Evolutionary conservation across 2,113 vertebrate species (phyloP), one percentile per base, ranked within the genome.

Genomic region (Seriola dumerili): DNA sequence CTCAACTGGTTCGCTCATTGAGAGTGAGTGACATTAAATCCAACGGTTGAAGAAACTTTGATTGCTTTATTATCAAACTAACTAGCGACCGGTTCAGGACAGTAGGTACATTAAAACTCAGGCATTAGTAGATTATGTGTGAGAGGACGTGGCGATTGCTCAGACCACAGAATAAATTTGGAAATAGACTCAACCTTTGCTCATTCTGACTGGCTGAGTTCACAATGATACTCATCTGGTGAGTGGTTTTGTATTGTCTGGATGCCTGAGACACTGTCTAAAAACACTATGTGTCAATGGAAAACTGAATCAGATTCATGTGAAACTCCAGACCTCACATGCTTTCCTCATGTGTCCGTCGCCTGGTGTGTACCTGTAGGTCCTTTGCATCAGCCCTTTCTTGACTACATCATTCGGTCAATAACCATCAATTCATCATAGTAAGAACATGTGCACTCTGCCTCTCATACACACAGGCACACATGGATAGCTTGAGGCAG

Each of bases 401-500:
- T 68, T 78, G 62, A 75, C 59, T 67, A 63, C 78, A 85, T 85
- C 78, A 83, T 78, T 83, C 57, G 55, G 80, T 75, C 72, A 83
- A 85, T 66, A 88, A 79, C 66, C 55, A 85, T 84, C 72, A 80
- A 85, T 89, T 85, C 65, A 88, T 91, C 86, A 88, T 57, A 42
- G 75, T 36, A 70, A 48, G 75, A 81, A 85, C 66, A 84, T 72
- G 29, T 64, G 48, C 6, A 32, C 72, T 50, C 52, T 64, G 44
- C 40, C 68, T 36, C 38, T 29, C 84, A 25, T 32, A 34, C 68
- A 73, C 77, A 64, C 57, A 72, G 14, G n/a, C 80, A 72, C 84
- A 87, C 81, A 89, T n/a, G 62, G 63, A 84, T 62, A 29, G 83
- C 92, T 89, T 16, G 68, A 85, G 91, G 91, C 89, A 75, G 80